A percentile compares a stretch with the other conserved stretches of the same genome.
Evolutionary conservation across 2,888 invertebrate genomes (phyloP).

Genomic region (Eledona agricola): DNA sequence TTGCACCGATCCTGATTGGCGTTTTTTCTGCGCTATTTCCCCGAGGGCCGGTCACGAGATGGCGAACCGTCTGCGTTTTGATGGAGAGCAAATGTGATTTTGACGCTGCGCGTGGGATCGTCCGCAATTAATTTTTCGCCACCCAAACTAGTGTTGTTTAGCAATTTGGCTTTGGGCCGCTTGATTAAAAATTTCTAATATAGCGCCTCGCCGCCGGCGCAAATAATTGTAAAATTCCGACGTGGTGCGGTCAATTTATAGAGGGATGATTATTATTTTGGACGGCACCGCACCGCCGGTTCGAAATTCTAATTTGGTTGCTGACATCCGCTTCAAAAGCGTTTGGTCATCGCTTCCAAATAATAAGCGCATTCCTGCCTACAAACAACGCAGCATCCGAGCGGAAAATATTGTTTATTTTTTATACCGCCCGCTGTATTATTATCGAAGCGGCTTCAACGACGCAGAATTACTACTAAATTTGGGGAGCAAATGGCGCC

Average conservation of each 20-base stretch:
- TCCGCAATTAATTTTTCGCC: constrained; percentile 31
- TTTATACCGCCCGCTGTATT: too few species aligned
- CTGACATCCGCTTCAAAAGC: constrained; percentile 36
- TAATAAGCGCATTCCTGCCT: constrained; percentile 40
- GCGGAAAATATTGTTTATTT: too few species aligned
- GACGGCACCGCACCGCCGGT: constrained; percentile 16
- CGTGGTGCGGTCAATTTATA: constrained; percentile 41
- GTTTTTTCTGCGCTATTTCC: constrained; percentile 58
- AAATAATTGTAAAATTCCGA: constrained; percentile 42
- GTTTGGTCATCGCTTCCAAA: constrained; percentile 33
- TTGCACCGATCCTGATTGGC: too few species aligned
- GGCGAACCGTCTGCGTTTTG: constrained; percentile 38
- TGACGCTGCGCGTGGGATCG: constrained; percentile 19
- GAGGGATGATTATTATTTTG: constrained; percentile 36
- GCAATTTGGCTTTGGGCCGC: constrained; percentile 18
- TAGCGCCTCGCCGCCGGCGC: constrained; percentile 20
- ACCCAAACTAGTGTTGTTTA: constrained; percentile 24
- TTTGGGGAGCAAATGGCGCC: constrained; percentile 9
- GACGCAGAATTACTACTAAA: constrained; percentile 13
- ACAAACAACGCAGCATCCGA: constrained; percentile 25
- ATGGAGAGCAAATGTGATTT: constrained; percentile 46
- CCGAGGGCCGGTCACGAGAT: constrained; percentile 44
- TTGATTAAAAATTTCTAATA: constrained; percentile 41
- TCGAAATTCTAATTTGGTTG: constrained; percentile 40
- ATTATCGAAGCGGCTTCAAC: too few species aligned